Base-by-base conservation (phyloP, 2,797 vertebrate genomes). In the Sebastes trivittatus region DNA sequence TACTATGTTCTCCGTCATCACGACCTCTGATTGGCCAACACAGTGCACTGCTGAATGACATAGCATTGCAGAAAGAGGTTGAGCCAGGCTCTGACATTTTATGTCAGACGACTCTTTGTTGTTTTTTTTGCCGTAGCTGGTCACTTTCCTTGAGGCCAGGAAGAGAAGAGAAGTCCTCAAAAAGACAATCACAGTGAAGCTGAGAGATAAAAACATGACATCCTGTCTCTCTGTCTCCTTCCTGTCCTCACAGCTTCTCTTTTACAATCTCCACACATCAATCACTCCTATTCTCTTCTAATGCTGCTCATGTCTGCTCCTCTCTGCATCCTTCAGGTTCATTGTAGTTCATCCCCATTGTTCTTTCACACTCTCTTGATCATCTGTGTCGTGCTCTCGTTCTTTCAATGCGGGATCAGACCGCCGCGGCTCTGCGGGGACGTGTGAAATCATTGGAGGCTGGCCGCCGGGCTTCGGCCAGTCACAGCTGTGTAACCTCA, bases 401-500 rank as follows among this genome's bases (percentile, higher is more conserved):
- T 81, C 84, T 80, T 78, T 87, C 78, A 49, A 77, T 36, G 69
- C 30, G 78, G 70, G 81, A 89, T 87, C 79, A 79, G 83, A 88
- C 80, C 82, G 36, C 49, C 7, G 65, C 22, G 2, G 80, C 72
- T 0, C 80, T 27, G 65, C 67, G 14, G 79, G 79, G 74, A 86
- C 27, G 68, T 78, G 83, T 80, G 78, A 83, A 80, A 38, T 77
- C 66, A 81, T 36, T 25, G 22, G 62, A 63, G 83, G 69, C 55
- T 20, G 46, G 16, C 88, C 80, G 69, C 34, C 0, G 79, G 87
- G 86, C 84, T 64, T 5, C 64, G 8, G 85, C 86, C 92, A 83
- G 88, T 92, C 93, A 91, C 82, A 89, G 90, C 86, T 88, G 86
- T 23, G 87, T 85, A 92, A 88, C 89, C 83, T 91, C 87, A 82